Evolutionary conservation across 2,888 invertebrate genomes (phyloP).

Genomic region (Brachylomia viminalis): DNA sequence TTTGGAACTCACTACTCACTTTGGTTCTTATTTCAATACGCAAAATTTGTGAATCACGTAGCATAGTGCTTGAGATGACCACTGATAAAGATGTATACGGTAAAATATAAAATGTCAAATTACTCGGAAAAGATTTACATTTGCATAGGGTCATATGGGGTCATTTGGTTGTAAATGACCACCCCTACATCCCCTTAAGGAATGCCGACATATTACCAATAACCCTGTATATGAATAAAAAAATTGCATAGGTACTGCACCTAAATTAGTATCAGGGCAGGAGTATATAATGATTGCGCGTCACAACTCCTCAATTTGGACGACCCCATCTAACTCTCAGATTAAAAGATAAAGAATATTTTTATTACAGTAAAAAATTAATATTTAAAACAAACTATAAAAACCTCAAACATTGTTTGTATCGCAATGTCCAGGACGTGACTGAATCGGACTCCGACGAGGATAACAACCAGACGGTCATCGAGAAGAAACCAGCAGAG

Average conservation of each 20-base stretch:
- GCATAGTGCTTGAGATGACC: background rate
- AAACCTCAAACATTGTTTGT: constrained; percentile 24
- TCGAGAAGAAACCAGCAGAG: constrained; percentile 82
- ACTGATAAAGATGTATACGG: background rate
- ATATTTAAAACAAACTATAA: background rate
- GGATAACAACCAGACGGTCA: constrained; percentile 85
- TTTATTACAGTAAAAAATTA: constrained; percentile 35
- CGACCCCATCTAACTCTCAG: background rate
- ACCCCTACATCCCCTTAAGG: too few relatives aligned
- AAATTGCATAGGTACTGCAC: background rate
- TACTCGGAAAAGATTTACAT: too few relatives aligned
- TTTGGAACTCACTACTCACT: background rate
- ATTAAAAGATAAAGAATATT: constrained; percentile 14
- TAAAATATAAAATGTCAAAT: too few relatives aligned
- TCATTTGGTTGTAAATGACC: too few relatives aligned
- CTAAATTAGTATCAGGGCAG: background rate
- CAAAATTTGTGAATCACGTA: background rate
- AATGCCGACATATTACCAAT: too few relatives aligned
- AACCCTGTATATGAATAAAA: background rate
- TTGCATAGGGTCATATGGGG: too few relatives aligned
- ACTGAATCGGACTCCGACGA: constrained; percentile 85
- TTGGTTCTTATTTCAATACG: background rate
- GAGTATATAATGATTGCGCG: background rate
- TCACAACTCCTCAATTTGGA: background rate
- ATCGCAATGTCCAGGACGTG: constrained; percentile 75